Evolutionary conservation across 2,888 invertebrate species (phyloP).

Genomic region (Phlogophora meticulosa): DNA sequence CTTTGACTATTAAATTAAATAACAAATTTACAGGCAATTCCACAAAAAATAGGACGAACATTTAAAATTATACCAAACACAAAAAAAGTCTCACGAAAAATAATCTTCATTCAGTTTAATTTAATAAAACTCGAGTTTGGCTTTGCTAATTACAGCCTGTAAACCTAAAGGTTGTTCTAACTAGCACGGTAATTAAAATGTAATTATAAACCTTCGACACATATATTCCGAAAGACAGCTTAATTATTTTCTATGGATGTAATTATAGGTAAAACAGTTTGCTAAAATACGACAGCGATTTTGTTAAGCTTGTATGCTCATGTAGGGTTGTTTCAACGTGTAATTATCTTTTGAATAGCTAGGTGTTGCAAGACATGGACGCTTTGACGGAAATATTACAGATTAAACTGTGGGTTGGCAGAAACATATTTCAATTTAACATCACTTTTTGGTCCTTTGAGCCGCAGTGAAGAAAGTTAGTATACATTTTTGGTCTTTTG

Average conservation of each 20-base stretch:
- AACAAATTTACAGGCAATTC: not conserved
- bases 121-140: slow-evolving; percentile 40
- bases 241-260: slow-evolving; percentile 68
- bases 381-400: slow-evolving; percentile 47
- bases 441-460: slow-evolving; percentile 11
- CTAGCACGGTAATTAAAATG: slow-evolving; percentile 53
- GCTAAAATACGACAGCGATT: slow-evolving; percentile 56
- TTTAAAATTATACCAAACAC: not conserved
- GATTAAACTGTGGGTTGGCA: slow-evolving; percentile 16
- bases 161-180: slow-evolving; percentile 61
- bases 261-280: slow-evolving; percentile 62
- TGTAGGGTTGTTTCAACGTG: slow-evolving; percentile 43
- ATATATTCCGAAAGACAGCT: slow-evolving; percentile 67
- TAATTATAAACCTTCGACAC: slow-evolving; percentile 59
- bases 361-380: slow-evolving; percentile 42
- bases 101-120: not conserved
- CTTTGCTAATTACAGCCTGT: slow-evolving; percentile 40
- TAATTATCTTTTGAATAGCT: slow-evolving; percentile 54
- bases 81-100: slow-evolving; percentile 2
- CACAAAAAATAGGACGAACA: not conserved
- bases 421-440: slow-evolving; percentile 16
- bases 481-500: not conserved
- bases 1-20: not conserved
- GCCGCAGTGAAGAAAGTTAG: not conserved
- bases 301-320: slow-evolving; percentile 45